Evolutionary conservation across 2,888 invertebrate species (phyloP).

Genomic region (Ennomos erosarius): DNA sequence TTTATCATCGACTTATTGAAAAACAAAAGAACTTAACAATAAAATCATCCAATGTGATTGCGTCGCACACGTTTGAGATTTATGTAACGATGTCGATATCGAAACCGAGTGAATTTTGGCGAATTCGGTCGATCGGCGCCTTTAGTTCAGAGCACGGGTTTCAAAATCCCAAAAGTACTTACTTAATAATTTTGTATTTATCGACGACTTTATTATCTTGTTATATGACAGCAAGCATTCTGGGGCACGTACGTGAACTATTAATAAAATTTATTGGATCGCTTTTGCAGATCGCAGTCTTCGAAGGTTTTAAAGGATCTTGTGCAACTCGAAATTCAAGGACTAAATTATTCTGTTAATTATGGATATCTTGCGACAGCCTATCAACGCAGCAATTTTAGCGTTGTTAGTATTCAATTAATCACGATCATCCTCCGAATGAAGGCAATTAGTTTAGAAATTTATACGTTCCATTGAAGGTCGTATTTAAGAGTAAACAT

Average conservation of each 20-base stretch:
- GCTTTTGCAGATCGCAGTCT: slow-evolving; percentile 39
- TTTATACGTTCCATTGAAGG: slow-evolving; percentile 44
- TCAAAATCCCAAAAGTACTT: slow-evolving; percentile 59
- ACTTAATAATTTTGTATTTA: slow-evolving; percentile 51
- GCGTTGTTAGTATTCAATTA: slow-evolving; percentile 50
- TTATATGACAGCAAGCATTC: slow-evolving; percentile 44
- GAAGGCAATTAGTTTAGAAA: slow-evolving; percentile 53
- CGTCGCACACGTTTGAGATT: slow-evolving; percentile 54
- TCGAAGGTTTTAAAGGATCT: slow-evolving; percentile 45
- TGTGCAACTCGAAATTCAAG: slow-evolving; percentile 45
- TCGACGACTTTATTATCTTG: slow-evolving; percentile 49
- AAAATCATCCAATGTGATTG: slow-evolving; percentile 55
- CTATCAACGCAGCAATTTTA: slow-evolving; percentile 55
- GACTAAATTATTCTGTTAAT: slow-evolving; percentile 45
- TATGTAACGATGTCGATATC: slow-evolving; percentile 64
- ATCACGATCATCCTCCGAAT: slow-evolving; percentile 48
- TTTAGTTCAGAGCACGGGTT: slow-evolving; percentile 53
- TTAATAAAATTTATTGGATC: slow-evolving; percentile 53
- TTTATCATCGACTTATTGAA: slow-evolving; percentile 67
- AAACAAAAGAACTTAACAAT: slow-evolving; percentile 58
- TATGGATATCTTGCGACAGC: slow-evolving; percentile 45
- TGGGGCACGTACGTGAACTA: slow-evolving; percentile 45
- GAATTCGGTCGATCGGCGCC: slow-evolving; percentile 60
- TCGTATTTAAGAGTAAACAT: slow-evolving; percentile 50
- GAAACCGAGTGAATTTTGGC: slow-evolving; percentile 58